Evolutionary conservation across 2,113 vertebrate species (phyloP), one percentile per base, ranked within the genome.

Genomic region (Lepisosteus osseus): DNA sequence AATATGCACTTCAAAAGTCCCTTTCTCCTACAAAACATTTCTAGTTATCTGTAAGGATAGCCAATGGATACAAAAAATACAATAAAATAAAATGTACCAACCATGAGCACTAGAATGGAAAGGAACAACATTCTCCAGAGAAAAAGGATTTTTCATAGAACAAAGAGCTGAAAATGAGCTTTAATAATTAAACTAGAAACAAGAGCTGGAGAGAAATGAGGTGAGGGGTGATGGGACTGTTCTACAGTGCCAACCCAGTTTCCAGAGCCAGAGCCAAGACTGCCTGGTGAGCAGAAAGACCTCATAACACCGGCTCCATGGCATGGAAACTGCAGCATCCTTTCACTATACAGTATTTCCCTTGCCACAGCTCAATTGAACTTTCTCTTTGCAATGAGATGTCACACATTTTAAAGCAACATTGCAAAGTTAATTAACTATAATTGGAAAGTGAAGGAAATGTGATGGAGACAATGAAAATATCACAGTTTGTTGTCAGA

Each of bases 171-270:
- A 70, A 80, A 82, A 87, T 78, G 59, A 80, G 66, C 55, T 78
- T 89, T 64, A 87, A 86, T 87, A 82, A 85, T 87, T 86, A 81
- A 87, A 85, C 47, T 68, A 71, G 72, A 51, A 74, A 70, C 75
- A 80, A 79, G 71, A 69, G 66, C 77, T 63, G 71, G 77, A 79
- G 68, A 72, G 12, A 62, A 13, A 59, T 15, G 8, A 5, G n/a
- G 57, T n/a, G 57, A 59, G 12, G 14, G 57, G 57, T 3, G 12
- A 6, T 3, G 6, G 57, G n/a, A 13, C n/a, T 15, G 3, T n/a
- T 15, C n/a, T 13, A 59, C 57, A 59, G 57, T 13, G 11, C 2
- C 6, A 13, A 5, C n/a, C 12, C 14, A 29, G 29, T 13, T 13
- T 59, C 5, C 47, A 51, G 47, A 51, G 47, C 0, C 9, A 51